Evolutionary conservation across 1,140 invertebrate genomes (phyloP).

Genomic region (Venturia canescens): DNA sequence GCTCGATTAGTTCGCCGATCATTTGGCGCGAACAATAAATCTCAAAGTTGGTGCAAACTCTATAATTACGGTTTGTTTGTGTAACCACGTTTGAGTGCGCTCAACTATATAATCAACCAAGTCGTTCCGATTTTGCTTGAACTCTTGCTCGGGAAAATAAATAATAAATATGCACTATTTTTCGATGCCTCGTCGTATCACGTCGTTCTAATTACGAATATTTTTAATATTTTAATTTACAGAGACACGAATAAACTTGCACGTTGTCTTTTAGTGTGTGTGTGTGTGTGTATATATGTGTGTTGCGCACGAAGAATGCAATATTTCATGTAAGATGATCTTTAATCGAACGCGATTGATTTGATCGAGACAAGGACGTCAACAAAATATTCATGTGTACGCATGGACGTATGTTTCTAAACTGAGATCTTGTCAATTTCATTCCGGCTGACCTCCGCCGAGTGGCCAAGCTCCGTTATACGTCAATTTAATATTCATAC

Average conservation of each 20-base stretch:
- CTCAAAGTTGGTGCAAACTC: conserved; percentile 11
- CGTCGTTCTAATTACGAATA: background rate
- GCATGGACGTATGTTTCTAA: background rate
- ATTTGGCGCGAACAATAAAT: conserved; percentile 27
- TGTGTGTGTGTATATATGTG: too few relatives aligned
- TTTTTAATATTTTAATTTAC: background rate
- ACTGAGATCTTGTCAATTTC: conserved; percentile 22
- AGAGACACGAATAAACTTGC: background rate
- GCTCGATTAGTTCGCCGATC: conserved; percentile 4
- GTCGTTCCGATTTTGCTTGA: conserved; percentile 7
- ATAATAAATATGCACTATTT: background rate
- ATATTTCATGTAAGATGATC: too few relatives aligned
- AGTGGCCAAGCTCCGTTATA: background rate
- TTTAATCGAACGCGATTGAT: too few relatives aligned
- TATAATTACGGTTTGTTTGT: conserved; percentile 13
- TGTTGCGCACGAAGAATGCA: too few relatives aligned
- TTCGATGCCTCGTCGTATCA: background rate
- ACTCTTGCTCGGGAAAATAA: background rate
- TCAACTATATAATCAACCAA: background rate
- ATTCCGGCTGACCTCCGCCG: conserved; percentile 29
- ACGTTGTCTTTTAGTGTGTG: too few relatives aligned
- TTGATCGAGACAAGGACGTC: conserved; percentile 30
- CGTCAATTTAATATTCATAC: background rate
- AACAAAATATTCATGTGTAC: background rate
- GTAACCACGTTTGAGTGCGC: background rate